phyloP scores from a whole-genome alignment of 30 jellyfish, hydroid and myxozoan genomes.

The Catostylus mosaicus region DNA sequence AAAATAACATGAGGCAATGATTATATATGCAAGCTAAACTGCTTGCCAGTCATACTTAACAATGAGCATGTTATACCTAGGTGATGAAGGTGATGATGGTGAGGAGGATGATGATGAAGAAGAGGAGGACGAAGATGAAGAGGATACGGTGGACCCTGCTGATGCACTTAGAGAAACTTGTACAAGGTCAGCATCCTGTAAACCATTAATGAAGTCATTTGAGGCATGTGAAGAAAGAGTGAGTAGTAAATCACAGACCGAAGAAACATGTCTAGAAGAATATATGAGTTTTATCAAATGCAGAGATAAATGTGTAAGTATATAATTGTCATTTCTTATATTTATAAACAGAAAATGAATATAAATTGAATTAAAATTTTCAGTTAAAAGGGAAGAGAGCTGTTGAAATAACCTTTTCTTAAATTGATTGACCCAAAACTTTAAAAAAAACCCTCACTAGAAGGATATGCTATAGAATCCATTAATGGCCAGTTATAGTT shows the following conservation, averaged over 20 bases:
- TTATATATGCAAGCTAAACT: no score
- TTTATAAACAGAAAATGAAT: no score
- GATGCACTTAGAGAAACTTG: slow-evolving; percentile 71
- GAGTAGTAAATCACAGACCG: slow-evolving; percentile 63
- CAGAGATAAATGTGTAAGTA: slow-evolving; percentile 84
- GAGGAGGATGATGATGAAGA: slow-evolving; percentile 80
- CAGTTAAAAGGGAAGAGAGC: no score
- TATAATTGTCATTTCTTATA: background rate
- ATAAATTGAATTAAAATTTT: no score
- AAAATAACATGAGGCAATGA: no score
- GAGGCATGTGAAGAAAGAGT: slow-evolving; percentile 87
- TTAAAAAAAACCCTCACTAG: no score
- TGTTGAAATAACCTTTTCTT: no score
- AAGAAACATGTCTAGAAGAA: slow-evolving; percentile 78
- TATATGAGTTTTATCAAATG: slow-evolving; percentile 73
- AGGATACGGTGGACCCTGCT: slow-evolving; percentile 73
- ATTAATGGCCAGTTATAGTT: no score
- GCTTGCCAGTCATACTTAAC: no score
- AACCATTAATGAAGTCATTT: slow-evolving; percentile 54
- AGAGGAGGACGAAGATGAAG: slow-evolving; percentile 92
- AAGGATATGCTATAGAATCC: no score
- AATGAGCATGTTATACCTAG: background rate
- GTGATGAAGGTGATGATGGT: background rate
- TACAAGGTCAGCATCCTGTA: slow-evolving; percentile 58
- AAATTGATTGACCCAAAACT: no score